Evolutionary conservation across 1,140 invertebrate genomes (phyloP).

Genomic region (Lepidurus couesii): DNA sequence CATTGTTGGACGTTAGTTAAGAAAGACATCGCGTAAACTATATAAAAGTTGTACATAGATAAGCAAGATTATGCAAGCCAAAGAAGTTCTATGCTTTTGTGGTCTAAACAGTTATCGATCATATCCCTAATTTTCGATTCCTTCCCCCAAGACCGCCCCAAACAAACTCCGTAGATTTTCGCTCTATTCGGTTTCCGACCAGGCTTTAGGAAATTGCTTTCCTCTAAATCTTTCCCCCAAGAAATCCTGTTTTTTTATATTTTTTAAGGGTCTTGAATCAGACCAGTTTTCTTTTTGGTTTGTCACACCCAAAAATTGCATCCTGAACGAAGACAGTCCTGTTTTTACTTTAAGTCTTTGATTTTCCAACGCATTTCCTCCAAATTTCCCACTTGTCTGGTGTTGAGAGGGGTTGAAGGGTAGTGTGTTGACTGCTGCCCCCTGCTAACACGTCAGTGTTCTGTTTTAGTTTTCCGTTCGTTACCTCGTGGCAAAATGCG

Average conservation of each 20-base stretch:
- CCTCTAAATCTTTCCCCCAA: not conserved
- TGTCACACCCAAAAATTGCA: too few species aligned
- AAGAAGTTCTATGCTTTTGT: constrained; percentile 19
- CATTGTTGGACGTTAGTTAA: not conserved
- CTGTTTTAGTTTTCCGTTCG: not conserved
- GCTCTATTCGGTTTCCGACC: not conserved
- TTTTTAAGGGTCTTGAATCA: too few species aligned
- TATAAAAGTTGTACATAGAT: constrained; percentile 5
- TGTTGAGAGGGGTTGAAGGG: too few species aligned
- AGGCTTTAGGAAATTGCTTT: constrained; percentile 1
- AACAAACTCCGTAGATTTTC: not conserved
- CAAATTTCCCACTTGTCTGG: too few species aligned
- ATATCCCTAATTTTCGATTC: not conserved
- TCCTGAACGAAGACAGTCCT: too few species aligned
- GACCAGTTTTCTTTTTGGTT: too few species aligned
- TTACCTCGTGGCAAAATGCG: not conserved
- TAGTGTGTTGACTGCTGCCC: too few species aligned
- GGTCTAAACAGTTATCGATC: constrained; percentile 4
- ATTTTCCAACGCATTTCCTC: too few species aligned
- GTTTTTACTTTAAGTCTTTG: too few species aligned
- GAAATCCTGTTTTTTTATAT: too few species aligned
- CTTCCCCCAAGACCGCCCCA: not conserved
- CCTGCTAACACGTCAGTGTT: not conserved
- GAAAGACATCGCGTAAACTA: not conserved
- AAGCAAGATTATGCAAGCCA: constrained; percentile 19